phyloP scores from a whole-genome alignment of 2,113 vertebrate species.

The Neogale vison region DNA sequence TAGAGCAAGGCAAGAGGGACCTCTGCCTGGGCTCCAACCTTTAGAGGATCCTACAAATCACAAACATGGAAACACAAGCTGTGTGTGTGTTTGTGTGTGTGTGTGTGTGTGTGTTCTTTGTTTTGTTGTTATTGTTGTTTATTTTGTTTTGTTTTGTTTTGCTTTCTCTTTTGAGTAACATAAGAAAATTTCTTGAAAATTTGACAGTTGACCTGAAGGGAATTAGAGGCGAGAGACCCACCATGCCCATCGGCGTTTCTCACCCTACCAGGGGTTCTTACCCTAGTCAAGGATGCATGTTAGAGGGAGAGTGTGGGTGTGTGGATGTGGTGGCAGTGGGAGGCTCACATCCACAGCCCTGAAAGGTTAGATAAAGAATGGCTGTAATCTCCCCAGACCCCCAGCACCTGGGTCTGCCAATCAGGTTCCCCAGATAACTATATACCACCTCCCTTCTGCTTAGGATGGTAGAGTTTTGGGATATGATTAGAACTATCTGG shows the following conservation, averaged over 20 bases:
- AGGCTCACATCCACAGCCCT: neutral
- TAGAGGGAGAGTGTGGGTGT: neutral
- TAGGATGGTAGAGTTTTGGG: neutral
- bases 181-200: neutral
- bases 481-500: neutral
- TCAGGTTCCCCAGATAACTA: neutral
- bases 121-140: neutral
- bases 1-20: rapidly evolving
- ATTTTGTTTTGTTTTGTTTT: neutral
- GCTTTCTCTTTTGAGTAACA: neutral
- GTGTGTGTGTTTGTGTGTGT: neutral
- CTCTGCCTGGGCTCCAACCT: too few species aligned
- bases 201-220: neutral
- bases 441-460: neutral
- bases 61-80: neutral
- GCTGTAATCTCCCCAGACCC: neutral
- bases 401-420: neutral
- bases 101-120: neutral
- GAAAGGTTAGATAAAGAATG: neutral
- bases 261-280: too few species aligned
- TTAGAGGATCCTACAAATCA: neutral
- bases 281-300: too few species aligned
- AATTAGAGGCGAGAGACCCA: neutral
- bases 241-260: rapidly evolving
- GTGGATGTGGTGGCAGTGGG: rapidly evolving